phyloP scores from a whole-genome alignment of 1,140 invertebrate species.

The Meloidogyne exigua region DNA sequence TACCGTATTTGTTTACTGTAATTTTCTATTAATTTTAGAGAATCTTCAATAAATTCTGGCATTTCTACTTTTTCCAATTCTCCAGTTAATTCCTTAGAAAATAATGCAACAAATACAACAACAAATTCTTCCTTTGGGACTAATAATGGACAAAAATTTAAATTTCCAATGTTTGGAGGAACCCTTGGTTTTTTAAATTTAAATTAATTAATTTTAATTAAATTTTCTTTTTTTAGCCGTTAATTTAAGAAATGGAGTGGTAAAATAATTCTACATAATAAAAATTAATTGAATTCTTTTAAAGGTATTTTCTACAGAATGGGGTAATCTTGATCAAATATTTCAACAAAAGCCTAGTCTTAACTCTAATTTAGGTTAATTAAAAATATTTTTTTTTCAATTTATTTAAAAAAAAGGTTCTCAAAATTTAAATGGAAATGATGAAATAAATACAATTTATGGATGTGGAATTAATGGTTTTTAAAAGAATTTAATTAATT shows the following conservation, averaged over 20 bases:
- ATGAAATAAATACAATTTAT: background rate
- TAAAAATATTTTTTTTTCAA: background rate
- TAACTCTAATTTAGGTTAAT: slow-evolving; percentile 15
- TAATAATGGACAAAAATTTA: background rate
- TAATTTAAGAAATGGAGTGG: background rate
- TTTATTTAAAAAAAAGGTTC: background rate
- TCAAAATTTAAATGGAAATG: background rate
- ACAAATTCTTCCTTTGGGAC: background rate
- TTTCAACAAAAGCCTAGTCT: slow-evolving; percentile 8
- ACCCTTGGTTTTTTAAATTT: background rate
- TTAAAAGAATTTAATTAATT: background rate
- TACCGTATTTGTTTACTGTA: too few relatives aligned
- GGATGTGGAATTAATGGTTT: slow-evolving; percentile 4
- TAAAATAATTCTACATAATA: background rate
- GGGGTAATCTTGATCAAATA: slow-evolving; percentile 75
- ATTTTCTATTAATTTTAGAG: background rate
- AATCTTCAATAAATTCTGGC: slow-evolving; percentile 4
- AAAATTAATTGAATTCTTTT: background rate
- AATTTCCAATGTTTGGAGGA: slow-evolving; percentile 4
- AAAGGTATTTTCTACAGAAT: slow-evolving; percentile 81
- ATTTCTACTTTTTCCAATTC: background rate
- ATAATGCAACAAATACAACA: background rate
- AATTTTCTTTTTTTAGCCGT: background rate
- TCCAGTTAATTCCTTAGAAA: slow-evolving; percentile 3
- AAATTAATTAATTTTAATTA: too few relatives aligned